Evolutionary conservation across 2,888 invertebrate species (phyloP).

Genomic region (Bombyx huttoni): DNA sequence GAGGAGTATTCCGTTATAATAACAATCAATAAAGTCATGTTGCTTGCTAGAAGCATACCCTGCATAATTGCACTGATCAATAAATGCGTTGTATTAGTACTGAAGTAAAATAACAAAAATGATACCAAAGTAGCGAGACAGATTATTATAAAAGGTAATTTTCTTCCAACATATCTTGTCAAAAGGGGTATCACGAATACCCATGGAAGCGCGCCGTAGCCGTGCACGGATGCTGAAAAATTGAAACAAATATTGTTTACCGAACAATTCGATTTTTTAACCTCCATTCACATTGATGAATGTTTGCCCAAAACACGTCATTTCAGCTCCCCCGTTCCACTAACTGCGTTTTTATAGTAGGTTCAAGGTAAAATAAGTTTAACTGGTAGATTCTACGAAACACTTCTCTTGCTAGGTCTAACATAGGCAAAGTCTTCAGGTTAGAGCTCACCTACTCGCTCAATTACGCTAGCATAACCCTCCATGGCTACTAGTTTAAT

Average conservation of each 20-base stretch:
- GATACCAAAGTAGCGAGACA: slow-evolving; percentile 20
- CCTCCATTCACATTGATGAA: too few species aligned
- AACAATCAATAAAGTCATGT: slow-evolving; percentile 27
- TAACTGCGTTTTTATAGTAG: too few species aligned
- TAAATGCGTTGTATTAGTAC: slow-evolving; percentile 21
- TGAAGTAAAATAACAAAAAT: slow-evolving; percentile 27
- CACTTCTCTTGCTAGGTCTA: too few species aligned
- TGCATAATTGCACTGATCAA: slow-evolving; percentile 27
- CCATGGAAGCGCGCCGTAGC: slow-evolving; percentile 26
- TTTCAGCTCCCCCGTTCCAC: too few species aligned
- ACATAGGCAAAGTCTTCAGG: too few species aligned
- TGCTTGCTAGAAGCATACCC: slow-evolving; percentile 25
- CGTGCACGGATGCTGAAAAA: slow-evolving; percentile 29
- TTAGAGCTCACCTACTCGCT: too few species aligned
- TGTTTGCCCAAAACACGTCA: too few species aligned
- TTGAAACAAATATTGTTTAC: slow-evolving; percentile 2
- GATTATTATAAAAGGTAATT: slow-evolving; percentile 22
- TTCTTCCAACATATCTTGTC: slow-evolving; percentile 23
- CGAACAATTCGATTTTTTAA: too few species aligned
- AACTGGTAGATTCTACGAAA: too few species aligned
- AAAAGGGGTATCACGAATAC: slow-evolving; percentile 25
- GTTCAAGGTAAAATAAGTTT: too few species aligned
- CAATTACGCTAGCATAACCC: too few species aligned
- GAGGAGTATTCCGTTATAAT: slow-evolving; percentile 32
- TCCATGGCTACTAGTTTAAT: too few species aligned